phyloP scores from a whole-genome alignment of 2,113 vertebrate genomes.

The Lagenorhynchus albirostris region DNA sequence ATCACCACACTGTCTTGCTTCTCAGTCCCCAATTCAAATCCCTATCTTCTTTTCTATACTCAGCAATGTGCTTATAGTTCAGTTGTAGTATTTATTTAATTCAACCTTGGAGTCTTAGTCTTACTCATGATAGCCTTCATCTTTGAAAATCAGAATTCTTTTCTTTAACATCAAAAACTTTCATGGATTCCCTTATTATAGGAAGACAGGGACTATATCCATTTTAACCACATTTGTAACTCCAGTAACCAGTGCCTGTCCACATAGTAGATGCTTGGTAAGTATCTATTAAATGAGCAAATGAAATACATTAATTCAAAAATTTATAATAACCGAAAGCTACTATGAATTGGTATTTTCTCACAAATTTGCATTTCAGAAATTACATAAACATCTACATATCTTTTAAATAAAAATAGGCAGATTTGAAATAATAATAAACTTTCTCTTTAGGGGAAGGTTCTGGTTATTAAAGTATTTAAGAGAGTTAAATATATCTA shows the following conservation, averaged over 20 bases:
- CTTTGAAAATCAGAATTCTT: conserved; percentile 3
- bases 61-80: not conserved
- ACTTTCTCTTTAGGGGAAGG: not conserved
- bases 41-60: not conserved
- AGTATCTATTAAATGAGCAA: conserved; percentile 17
- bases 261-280: not conserved
- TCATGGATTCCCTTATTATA: not conserved
- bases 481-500: not conserved
- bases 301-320: not conserved
- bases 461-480: conserved; percentile 27
- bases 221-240: not conserved
- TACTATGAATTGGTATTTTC: not conserved
- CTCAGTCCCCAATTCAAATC: not conserved
- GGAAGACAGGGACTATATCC: not conserved
- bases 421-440: not conserved
- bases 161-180: not conserved
- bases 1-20: not conserved
- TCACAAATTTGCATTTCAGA: not conserved
- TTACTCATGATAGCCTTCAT: not conserved
- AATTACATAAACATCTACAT: not conserved
- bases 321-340: not conserved
- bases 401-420: conserved; percentile 6
- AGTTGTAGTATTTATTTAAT: not conserved
- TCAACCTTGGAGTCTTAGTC: not conserved
- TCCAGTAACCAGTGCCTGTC: not conserved